Conservation (phyloP, 1,140 invertebrate species). For the Potamilus streckersoni region DNA sequence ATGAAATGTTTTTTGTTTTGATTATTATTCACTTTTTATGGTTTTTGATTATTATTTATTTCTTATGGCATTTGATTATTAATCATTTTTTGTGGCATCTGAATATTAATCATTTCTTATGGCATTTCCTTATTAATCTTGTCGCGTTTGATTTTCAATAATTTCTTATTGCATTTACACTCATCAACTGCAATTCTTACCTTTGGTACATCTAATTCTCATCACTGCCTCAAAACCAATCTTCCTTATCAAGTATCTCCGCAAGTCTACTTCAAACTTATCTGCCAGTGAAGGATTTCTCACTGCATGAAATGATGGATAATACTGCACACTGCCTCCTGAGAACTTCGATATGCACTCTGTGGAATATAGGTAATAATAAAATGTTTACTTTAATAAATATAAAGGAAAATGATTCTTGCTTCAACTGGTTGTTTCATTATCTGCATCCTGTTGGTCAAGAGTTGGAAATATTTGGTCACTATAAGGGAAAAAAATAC, state of each 20-base stretch:
- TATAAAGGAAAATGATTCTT: no score
- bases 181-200: constrained; percentile 62
- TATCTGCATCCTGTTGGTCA: no score
- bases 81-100: no score
- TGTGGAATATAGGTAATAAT: constrained; percentile 64
- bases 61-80: no score
- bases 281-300: constrained; percentile 78
- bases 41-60: no score
- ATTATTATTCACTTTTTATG: background rate
- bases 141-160: no score
- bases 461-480: no score
- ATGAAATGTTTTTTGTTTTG: background rate
- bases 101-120: no score
- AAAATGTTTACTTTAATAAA: no score
- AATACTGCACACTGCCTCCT: constrained; percentile 93
- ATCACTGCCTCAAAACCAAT: constrained; percentile 99
- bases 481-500: no score
- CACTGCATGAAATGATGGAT: constrained; percentile 86
- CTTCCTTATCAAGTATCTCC: constrained; percentile 93
- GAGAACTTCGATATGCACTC: constrained; percentile 95
- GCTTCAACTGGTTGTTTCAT: no score
- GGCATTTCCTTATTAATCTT: no score
- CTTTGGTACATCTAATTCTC: constrained; percentile 92
- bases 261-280: constrained; percentile 82
- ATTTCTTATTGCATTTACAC: constrained; percentile 11